A percentile compares a stretch with the other conserved stretches of the same genome.
Evolutionary conservation across 92 coral and sea anemone genomes (phyloP).

Genomic region (Umimayanthus kanabou): DNA sequence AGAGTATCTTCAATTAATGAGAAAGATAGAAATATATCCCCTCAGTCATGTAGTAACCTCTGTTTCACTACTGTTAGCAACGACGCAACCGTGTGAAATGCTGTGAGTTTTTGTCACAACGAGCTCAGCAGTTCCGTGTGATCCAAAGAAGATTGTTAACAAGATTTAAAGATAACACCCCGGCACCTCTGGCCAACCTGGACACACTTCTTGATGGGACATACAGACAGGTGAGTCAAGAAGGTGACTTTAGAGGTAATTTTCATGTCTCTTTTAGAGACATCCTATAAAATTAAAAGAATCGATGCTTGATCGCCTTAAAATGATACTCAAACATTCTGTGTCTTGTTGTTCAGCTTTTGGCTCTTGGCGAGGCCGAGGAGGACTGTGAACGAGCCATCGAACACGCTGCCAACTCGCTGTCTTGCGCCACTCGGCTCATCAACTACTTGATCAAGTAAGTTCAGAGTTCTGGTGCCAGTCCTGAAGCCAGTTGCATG

Average conservation of each 20-base stretch:
- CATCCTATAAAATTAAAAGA: too few relatives aligned
- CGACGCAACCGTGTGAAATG: slow-evolving; percentile 82
- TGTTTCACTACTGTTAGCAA: slow-evolving; percentile 63
- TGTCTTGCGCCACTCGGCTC: slow-evolving; percentile 92
- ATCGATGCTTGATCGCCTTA: not conserved
- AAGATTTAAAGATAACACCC: slow-evolving; percentile 96
- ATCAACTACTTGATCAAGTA: slow-evolving; percentile 90
- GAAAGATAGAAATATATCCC: not conserved
- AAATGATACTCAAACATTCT: not conserved
- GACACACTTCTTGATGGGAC: slow-evolving; percentile 97
- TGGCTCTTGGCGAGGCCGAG: slow-evolving; percentile 98
- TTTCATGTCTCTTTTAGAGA: too few relatives aligned
- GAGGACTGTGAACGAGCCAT: slow-evolving; percentile 96
- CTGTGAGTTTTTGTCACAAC: slow-evolving; percentile 90
- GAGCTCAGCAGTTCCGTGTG: slow-evolving; percentile 98
- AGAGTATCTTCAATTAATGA: too few relatives aligned
- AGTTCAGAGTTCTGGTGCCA: slow-evolving; percentile 7
- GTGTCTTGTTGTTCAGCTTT: slow-evolving; percentile 59
- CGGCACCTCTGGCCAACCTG: slow-evolving; percentile 92
- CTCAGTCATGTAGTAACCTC: not conserved
- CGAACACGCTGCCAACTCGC: slow-evolving; percentile 69
- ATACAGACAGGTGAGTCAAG: slow-evolving; percentile 83
- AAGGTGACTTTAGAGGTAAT: not conserved
- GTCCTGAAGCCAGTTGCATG: not conserved
- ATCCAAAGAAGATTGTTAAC: slow-evolving; percentile 93